Percentiles rank a stretch among this genome's conserved stretches.
Conservation (phyloP, 2,888 invertebrate genomes). For the Leucophenga montana region DNA sequence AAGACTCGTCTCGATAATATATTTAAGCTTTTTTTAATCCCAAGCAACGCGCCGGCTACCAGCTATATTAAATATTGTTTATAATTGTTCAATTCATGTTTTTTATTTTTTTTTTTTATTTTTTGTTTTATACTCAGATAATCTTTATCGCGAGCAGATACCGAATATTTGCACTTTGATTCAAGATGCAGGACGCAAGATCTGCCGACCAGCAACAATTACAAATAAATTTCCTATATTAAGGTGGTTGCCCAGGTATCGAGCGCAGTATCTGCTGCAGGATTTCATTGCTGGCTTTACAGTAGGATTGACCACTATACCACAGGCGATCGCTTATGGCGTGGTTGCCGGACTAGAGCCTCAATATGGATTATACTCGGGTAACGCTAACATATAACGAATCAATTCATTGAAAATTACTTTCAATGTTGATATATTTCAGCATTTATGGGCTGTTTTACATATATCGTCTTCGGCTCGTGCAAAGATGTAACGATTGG, state of each 20-base stretch:
- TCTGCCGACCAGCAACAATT: slow-evolving; percentile 75
- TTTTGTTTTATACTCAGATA: slow-evolving; percentile 45
- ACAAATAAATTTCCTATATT: slow-evolving; percentile 79
- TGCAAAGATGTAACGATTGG: slow-evolving; percentile 88
- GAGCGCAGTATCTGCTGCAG: slow-evolving; percentile 78
- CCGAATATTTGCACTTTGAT: slow-evolving; percentile 60
- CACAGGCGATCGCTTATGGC: slow-evolving; percentile 89
- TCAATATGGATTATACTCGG: slow-evolving; percentile 90
- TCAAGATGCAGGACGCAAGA: slow-evolving; percentile 60
- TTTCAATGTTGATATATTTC: no score
- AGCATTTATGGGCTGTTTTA: slow-evolving; percentile 94
- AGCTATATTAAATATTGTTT: no score
- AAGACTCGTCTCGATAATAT: no score
- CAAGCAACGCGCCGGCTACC: no score
- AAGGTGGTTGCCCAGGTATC: slow-evolving; percentile 85
- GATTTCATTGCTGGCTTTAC: slow-evolving; percentile 90
- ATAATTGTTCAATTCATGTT: no score
- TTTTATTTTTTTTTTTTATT: no score
- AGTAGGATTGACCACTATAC: slow-evolving; percentile 87
- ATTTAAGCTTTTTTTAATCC: no score
- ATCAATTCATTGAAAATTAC: no score
- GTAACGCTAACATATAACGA: no score
- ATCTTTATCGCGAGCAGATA: slow-evolving; percentile 67
- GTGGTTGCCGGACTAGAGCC: slow-evolving; percentile 83
- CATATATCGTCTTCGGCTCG: slow-evolving; percentile 91